Conservation (phyloP, 2,888 invertebrate genomes). For the Hecatera dysodea region DNA sequence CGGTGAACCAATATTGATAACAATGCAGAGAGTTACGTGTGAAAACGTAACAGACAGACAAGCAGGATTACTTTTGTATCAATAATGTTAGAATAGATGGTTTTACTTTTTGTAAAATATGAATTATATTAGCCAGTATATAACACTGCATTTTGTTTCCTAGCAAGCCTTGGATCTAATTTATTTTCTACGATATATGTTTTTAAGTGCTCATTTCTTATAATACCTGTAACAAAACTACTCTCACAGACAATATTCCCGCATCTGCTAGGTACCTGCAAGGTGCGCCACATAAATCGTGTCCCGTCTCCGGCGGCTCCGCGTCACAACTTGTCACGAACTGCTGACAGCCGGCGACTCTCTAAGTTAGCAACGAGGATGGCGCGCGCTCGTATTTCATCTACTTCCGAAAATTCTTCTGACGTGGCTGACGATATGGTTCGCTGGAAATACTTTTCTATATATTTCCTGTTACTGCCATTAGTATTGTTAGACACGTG, state of each 20-base stretch:
- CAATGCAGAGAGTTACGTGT: not conserved
- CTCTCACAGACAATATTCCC: not conserved
- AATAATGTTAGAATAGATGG: too few relatives aligned
- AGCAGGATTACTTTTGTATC: too few relatives aligned
- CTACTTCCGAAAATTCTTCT: conserved; percentile 29
- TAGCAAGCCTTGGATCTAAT: too few relatives aligned
- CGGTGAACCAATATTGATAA: too few relatives aligned
- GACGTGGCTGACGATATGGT: conserved; percentile 21
- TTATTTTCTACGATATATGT: too few relatives aligned
- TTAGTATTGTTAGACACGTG: conserved; percentile 6
- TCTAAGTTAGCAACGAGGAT: conserved; percentile 26
- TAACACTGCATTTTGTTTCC: too few relatives aligned
- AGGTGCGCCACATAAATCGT: conserved; percentile 18
- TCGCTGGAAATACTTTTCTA: conserved; percentile 15
- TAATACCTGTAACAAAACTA: not conserved
- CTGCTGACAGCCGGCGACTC: conserved; percentile 46
- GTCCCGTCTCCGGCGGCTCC: conserved; percentile 20
- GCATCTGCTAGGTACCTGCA: not conserved
- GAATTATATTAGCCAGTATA: too few relatives aligned
- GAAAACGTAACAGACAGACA: not conserved
- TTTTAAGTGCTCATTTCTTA: not conserved
- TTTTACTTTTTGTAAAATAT: too few relatives aligned
- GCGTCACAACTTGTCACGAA: conserved; percentile 53
- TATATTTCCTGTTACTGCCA: conserved; percentile 30
- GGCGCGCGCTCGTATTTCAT: conserved; percentile 47